A percentile compares a stretch with the other conserved stretches of the same genome.
Conservation (phyloP, 2,797 vertebrate genomes). For the Hephaestus fuliginosus region DNA sequence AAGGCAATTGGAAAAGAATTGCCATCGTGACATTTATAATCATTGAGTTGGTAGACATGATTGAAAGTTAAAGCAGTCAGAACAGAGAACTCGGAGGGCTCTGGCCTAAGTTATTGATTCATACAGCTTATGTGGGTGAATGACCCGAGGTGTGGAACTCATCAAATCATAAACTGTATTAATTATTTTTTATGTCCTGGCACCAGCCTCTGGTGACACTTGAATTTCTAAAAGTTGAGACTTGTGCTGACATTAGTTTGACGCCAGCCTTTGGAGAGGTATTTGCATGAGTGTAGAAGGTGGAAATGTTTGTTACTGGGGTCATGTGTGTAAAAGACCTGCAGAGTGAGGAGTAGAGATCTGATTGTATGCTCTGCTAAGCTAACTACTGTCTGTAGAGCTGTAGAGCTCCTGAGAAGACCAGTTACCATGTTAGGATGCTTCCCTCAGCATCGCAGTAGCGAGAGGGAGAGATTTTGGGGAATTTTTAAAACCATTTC, state of each 20-base stretch:
- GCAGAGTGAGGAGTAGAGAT: too few relatives aligned
- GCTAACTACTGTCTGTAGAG: too few relatives aligned
- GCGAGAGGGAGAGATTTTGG: too few relatives aligned
- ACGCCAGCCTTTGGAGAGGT: conserved; percentile 5
- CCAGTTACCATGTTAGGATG: too few relatives aligned
- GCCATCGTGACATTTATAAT: conserved; percentile 76
- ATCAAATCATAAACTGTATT: conserved; percentile 67
- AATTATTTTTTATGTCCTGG: conserved; percentile 67
- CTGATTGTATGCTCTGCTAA: too few relatives aligned
- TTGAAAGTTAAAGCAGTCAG: conserved; percentile 74
- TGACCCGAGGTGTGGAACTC: conserved; percentile 65
- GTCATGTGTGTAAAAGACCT: too few relatives aligned
- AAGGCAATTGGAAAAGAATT: conserved; percentile 76
- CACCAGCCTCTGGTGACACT: conserved; percentile 61
- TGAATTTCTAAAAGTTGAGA: conserved; percentile 59
- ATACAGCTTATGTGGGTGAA: conserved; percentile 68
- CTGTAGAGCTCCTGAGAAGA: too few relatives aligned
- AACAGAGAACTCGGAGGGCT: conserved; percentile 67
- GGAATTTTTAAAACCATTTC: too few relatives aligned
- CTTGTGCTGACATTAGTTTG: conserved; percentile 34
- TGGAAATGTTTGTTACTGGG: background rate
- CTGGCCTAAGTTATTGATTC: conserved; percentile 70
- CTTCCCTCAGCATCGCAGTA: too few relatives aligned
- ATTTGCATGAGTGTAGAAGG: background rate
- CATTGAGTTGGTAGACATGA: conserved; percentile 72